These are phyloP conservation scores for Acronicta leporina DNA, from an alignment of 2,888 invertebrate genomes.

Conservation along the genomic window DNA sequence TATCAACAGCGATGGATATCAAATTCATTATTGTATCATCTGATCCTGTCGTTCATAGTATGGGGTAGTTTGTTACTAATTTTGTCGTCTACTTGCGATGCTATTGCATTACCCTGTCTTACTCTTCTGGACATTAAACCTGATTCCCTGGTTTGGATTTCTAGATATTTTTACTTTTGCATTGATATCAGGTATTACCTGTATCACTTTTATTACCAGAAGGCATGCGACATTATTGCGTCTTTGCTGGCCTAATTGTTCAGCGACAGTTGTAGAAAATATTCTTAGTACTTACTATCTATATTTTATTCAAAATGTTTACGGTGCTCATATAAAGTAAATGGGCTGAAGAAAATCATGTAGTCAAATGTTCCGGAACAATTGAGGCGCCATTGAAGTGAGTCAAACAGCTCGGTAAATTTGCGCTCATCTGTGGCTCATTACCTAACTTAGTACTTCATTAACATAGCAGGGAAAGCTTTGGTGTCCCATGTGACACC, in stretches of 20 bases:
- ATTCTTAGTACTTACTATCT: no score
- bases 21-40: background rate
- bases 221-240: constrained; percentile 11
- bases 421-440: constrained; percentile 50
- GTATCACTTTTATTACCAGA: constrained; percentile 8
- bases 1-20: constrained; percentile 19
- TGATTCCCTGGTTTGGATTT: constrained; percentile 23
- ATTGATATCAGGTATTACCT: constrained; percentile 20
- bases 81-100: constrained; percentile 31
- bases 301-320: background rate
- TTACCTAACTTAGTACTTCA: constrained; percentile 46
- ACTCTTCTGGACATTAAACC: constrained; percentile 23
- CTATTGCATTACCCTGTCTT: constrained; percentile 42
- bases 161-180: constrained; percentile 20
- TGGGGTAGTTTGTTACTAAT: constrained; percentile 34
- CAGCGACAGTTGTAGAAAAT: no score
- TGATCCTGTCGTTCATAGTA: constrained; percentile 6
- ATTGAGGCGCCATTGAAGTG: constrained; percentile 49
- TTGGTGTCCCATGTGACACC: constrained; percentile 3
- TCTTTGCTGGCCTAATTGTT: background rate
- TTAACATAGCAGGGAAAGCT: constrained; percentile 15
- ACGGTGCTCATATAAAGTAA: constrained; percentile 26
- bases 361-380: constrained; percentile 54
- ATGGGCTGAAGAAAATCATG: constrained; percentile 47
- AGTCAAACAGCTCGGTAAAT: constrained; percentile 50